Percentiles rank a stretch among this genome's conserved stretches.
These are phyloP conservation scores for Trimorus sp. DNA, from an alignment of 2,888 invertebrate genomes.

Conservation along the genomic window DNA sequence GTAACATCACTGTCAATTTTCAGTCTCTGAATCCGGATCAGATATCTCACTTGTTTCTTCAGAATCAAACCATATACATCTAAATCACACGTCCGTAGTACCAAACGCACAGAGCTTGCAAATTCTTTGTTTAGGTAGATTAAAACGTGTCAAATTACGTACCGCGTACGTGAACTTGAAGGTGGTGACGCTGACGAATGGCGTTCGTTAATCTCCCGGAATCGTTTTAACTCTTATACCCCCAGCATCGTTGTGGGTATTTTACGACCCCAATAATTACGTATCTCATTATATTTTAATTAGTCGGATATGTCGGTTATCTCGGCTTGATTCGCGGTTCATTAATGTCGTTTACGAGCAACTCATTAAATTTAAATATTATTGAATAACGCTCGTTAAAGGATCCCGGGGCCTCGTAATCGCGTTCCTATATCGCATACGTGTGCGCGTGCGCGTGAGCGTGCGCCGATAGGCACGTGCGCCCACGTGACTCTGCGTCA, in stretches of 20 bases:
- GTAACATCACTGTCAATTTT: no score
- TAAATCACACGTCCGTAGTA: no score
- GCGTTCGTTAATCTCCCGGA: conserved; percentile 68
- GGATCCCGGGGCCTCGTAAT: conserved; percentile 65
- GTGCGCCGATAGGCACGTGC: conserved; percentile 59
- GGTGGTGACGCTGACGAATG: conserved; percentile 71
- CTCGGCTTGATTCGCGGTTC: conserved; percentile 72
- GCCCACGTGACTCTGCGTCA: conserved; percentile 57
- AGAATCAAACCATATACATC: no score
- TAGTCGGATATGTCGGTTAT: conserved; percentile 70
- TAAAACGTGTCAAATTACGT: conserved; percentile 48
- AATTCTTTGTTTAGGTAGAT: not conserved
- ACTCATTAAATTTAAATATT: conserved; percentile 78
- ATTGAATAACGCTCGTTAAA: conserved; percentile 78
- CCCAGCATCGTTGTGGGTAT: conserved; percentile 64
- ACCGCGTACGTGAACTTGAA: conserved; percentile 46
- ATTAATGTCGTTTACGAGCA: conserved; percentile 77
- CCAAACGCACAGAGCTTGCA: no score
- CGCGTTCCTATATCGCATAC: conserved; percentile 62
- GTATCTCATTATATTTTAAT: conserved; percentile 80
- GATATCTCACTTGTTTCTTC: no score
- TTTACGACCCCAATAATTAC: conserved; percentile 78
- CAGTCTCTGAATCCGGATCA: no score
- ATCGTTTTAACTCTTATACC: conserved; percentile 54
- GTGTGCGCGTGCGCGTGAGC: conserved; percentile 36